Conservation (phyloP, 1,140 invertebrate species). For the Lithobius niger region DNA sequence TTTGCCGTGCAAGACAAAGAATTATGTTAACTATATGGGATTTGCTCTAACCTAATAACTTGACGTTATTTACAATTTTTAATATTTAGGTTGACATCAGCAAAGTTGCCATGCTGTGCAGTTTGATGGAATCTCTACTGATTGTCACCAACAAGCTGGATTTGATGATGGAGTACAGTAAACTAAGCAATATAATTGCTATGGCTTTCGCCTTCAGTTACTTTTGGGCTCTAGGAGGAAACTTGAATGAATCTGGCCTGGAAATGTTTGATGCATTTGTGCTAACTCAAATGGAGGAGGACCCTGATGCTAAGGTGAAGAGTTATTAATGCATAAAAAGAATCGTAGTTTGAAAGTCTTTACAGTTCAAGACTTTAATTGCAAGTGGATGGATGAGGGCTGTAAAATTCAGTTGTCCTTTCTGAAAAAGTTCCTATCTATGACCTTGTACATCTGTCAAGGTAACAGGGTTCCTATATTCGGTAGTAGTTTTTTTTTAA, state of each 20-base stretch:
- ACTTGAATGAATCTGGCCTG: slow-evolving; percentile 51
- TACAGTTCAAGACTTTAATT: too few relatives aligned
- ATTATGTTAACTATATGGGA: too few relatives aligned
- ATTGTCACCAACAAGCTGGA: slow-evolving; percentile 36
- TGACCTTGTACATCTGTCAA: too few relatives aligned
- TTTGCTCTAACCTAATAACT: too few relatives aligned
- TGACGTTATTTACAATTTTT: too few relatives aligned
- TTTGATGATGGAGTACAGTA: slow-evolving; percentile 27
- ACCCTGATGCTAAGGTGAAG: slow-evolving; percentile 39
- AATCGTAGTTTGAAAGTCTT: not conserved
- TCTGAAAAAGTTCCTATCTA: too few relatives aligned
- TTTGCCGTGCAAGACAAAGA: too few relatives aligned
- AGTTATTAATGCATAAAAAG: not conserved
- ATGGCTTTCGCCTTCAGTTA: slow-evolving; percentile 60
- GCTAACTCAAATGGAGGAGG: slow-evolving; percentile 50
- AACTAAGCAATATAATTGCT: slow-evolving; percentile 41
- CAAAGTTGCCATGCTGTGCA: slow-evolving; percentile 58
- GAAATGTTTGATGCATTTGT: slow-evolving; percentile 53
- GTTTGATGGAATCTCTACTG: slow-evolving; percentile 52
- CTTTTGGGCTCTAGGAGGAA: slow-evolving; percentile 69
- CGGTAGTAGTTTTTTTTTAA: too few relatives aligned
- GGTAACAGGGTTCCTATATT: too few relatives aligned
- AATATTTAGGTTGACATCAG: slow-evolving; percentile 71
- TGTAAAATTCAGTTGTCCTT: too few relatives aligned
- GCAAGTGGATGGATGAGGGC: too few relatives aligned